Evolutionary conservation across 2,888 invertebrate species (phyloP).

Genomic region (Mythimna lalbum): DNA sequence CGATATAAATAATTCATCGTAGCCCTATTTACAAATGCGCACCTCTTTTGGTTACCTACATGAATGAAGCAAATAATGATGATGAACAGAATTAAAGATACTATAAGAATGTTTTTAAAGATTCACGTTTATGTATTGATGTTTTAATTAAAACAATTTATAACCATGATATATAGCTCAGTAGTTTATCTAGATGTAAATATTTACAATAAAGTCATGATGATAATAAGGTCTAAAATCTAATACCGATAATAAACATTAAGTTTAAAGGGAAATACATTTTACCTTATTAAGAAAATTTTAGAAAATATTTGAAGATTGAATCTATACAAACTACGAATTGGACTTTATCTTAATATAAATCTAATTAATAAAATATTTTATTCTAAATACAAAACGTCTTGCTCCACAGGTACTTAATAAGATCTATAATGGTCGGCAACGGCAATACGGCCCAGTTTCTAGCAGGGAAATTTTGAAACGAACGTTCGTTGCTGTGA

Average conservation of each 20-base stretch:
- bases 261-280: background rate
- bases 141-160: background rate
- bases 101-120: slow-evolving; percentile 10
- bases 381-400: slow-evolving; percentile 15
- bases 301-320: background rate
- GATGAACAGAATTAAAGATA: slow-evolving; percentile 21
- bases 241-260: background rate
- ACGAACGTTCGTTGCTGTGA: background rate
- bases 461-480: background rate
- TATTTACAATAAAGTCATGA: slow-evolving; percentile 48
- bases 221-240: background rate
- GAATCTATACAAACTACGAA: slow-evolving; percentile 1
- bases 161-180: background rate
- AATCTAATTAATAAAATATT: slow-evolving; percentile 5
- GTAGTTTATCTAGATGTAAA: background rate
- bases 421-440: slow-evolving; percentile 44
- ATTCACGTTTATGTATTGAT: background rate
- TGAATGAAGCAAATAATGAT: slow-evolving; percentile 34
- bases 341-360: slow-evolving; percentile 7
- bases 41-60: slow-evolving; percentile 35
- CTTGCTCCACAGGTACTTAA: slow-evolving; percentile 42
- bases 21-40: slow-evolving; percentile 72
- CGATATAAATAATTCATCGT: slow-evolving; percentile 50
- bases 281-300: background rate
- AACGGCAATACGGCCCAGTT: slow-evolving; percentile 35